Evolutionary conservation across 1,140 invertebrate genomes (phyloP), one percentile per base, ranked within the genome.

Genomic region (Spodoptera frugiperda): DNA sequence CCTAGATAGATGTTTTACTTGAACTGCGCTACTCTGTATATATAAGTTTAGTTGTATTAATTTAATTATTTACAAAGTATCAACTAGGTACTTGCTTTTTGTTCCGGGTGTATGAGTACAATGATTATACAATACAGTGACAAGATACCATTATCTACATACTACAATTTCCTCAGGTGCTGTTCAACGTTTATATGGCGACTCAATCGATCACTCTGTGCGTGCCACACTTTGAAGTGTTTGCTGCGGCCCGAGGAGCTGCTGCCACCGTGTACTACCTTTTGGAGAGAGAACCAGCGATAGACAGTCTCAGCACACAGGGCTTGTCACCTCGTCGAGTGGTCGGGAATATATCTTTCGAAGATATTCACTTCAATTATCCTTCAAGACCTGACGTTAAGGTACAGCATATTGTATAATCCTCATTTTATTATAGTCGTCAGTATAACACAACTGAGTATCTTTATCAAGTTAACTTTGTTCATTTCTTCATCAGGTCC

Each of bases 191-290:
- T 3, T 94, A 98, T 81, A 96, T 97, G 91, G 97, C 97, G 5
- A 96, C 97, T 0, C 97, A 98, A 86, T 96, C 97, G 54, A 95
- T 98, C 14, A 97, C 98, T 57, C 95, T 97, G 77, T 96, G 97
- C 17, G 95, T 97, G 8, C 97, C 98, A 0, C 97, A 97, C 87
- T 89, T 98, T 0, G 96, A 96, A 88, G 94, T 95, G 2, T 96
- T 96, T 77, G 94, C 92, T 0, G 54, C 86, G 3, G 90, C 90
- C 0, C 77, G 89, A 0, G 91, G 86, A 1, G 91, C 90, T 0
- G 89, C 90, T 0, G 76, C 87, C 9, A 88, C 87, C 51, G 76
- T 93, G 2, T 92, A 90, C 76, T 73, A 81, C 14, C 68, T 93
- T 1, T 25, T 93, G 3, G 89, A 92, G 0, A 80, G 89, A 59